Conservation (phyloP, 1,140 invertebrate genomes). For the Colletes latitarsis region DNA sequence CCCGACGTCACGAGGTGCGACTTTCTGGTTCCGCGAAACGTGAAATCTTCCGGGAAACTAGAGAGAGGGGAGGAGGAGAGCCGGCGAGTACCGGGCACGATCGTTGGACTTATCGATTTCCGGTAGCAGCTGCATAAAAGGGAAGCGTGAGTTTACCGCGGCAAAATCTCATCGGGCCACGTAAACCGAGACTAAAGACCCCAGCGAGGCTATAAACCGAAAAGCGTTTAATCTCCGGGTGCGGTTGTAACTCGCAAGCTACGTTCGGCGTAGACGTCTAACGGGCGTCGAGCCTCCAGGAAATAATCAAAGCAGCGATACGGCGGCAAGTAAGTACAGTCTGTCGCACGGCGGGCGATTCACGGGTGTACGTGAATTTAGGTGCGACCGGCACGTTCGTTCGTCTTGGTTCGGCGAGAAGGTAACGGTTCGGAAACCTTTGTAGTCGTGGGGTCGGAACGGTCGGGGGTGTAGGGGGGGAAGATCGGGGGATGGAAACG, state of each 20-base stretch:
- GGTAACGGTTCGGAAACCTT: constrained; percentile 48
- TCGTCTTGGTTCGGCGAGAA: constrained; percentile 45
- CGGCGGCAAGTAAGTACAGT: constrained; percentile 14
- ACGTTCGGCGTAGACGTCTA: constrained; percentile 37
- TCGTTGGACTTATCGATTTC: constrained; percentile 38
- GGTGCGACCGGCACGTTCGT: constrained; percentile 27
- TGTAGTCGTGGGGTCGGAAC: constrained; percentile 35
- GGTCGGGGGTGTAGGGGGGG: not conserved
- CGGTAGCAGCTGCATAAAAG: constrained; percentile 38
- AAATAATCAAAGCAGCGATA: constrained; percentile 67
- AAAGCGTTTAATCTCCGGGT: constrained; percentile 49
- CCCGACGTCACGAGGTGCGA: too few species aligned
- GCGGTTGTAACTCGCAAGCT: constrained; percentile 28
- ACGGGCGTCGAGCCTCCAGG: constrained; percentile 47
- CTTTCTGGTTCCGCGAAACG: too few species aligned
- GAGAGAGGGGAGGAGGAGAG: too few species aligned
- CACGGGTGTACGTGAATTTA: constrained; percentile 30
- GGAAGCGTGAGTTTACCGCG: constrained; percentile 3
- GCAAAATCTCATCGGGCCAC: constrained; percentile 36
- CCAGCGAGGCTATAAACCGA: constrained; percentile 41
- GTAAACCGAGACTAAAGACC: constrained; percentile 38
- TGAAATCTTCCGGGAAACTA: too few species aligned
- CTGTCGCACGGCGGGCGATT: not conserved
- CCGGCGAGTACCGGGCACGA: not conserved
- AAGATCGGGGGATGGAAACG: constrained; percentile 17